Evolutionary conservation across 2,113 vertebrate genomes (phyloP).

Genomic region (Stomatorhinus ivindoensis): DNA sequence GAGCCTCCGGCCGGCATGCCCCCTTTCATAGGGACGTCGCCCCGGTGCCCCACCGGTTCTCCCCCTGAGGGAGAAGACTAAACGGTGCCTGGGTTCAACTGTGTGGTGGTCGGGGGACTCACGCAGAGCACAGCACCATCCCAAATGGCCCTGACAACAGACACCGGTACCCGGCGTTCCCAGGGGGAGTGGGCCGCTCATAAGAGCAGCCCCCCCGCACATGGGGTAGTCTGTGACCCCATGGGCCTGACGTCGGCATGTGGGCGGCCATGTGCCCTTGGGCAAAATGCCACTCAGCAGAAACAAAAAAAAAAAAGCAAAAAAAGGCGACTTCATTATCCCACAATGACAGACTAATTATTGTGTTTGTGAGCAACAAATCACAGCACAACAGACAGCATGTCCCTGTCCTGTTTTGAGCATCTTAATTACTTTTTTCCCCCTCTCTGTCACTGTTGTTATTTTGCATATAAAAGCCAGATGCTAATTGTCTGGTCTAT

Average conservation of each 20-base stretch:
- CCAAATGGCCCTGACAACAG: background rate
- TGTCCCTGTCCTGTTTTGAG: conserved; percentile 73
- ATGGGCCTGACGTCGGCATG: background rate
- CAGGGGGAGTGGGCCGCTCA: background rate
- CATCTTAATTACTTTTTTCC: conserved; percentile 69
- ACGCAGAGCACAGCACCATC: background rate
- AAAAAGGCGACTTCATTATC: conserved; percentile 71
- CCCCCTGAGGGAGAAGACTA: background rate
- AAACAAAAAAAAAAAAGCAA: conserved; percentile 35
- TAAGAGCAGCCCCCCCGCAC: conserved; percentile 27
- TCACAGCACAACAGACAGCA: conserved; percentile 74
- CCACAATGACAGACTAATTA: conserved; percentile 73
- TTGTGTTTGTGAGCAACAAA: conserved; percentile 75
- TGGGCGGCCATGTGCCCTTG: conserved; percentile 44
- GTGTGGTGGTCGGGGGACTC: background rate
- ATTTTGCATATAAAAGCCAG: conserved; percentile 75
- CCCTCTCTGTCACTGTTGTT: conserved; percentile 62
- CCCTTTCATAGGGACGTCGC: background rate
- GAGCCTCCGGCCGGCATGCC: background rate
- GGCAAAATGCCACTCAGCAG: conserved; percentile 58
- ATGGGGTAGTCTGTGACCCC: conserved; percentile 49
- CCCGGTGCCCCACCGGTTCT: background rate
- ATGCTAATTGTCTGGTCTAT: conserved; percentile 74
- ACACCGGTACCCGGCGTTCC: background rate
- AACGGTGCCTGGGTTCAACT: background rate